Percentiles rank a stretch among this genome's conserved stretches.
Evolutionary conservation across 2,888 invertebrate species (phyloP).

Genomic region (Eupithecia subfuscata): DNA sequence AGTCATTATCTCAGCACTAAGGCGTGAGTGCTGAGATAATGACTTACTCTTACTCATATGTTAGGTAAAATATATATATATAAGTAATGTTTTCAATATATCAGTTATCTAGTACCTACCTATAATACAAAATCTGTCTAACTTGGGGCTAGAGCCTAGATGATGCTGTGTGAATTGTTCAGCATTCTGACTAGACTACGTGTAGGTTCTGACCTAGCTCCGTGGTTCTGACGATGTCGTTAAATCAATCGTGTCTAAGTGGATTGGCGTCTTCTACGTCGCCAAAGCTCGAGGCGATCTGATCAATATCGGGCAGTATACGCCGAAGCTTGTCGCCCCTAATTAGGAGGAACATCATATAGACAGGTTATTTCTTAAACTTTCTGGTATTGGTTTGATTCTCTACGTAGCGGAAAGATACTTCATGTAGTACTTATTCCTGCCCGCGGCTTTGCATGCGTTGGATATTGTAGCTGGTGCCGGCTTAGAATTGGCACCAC

Average conservation of each 20-base stretch:
- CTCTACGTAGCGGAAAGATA: not conserved
- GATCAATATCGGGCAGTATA: not conserved
- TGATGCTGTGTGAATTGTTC: too few relatives aligned
- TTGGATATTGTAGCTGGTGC: too few relatives aligned
- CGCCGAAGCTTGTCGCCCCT: not conserved
- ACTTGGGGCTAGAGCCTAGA: too few relatives aligned
- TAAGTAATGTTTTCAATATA: too few relatives aligned
- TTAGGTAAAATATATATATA: too few relatives aligned
- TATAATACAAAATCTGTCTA: too few relatives aligned
- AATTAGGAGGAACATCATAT: not conserved
- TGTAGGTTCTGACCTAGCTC: not conserved
- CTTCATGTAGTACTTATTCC: not conserved
- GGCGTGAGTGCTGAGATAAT: too few relatives aligned
- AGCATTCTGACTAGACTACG: not conserved
- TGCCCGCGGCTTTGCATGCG: not conserved
- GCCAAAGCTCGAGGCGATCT: not conserved
- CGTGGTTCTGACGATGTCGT: not conserved
- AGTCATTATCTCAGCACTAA: too few relatives aligned
- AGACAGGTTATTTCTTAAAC: not conserved
- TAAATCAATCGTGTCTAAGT: conserved; percentile 2
- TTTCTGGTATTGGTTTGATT: not conserved
- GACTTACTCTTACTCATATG: too few relatives aligned
- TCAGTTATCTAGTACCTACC: too few relatives aligned
- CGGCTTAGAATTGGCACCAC: too few relatives aligned
- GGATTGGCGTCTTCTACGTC: not conserved